These are phyloP conservation scores for Corythornis cristatus DNA, from an alignment of 2,113 vertebrate species.

Conservation along the genomic window DNA sequence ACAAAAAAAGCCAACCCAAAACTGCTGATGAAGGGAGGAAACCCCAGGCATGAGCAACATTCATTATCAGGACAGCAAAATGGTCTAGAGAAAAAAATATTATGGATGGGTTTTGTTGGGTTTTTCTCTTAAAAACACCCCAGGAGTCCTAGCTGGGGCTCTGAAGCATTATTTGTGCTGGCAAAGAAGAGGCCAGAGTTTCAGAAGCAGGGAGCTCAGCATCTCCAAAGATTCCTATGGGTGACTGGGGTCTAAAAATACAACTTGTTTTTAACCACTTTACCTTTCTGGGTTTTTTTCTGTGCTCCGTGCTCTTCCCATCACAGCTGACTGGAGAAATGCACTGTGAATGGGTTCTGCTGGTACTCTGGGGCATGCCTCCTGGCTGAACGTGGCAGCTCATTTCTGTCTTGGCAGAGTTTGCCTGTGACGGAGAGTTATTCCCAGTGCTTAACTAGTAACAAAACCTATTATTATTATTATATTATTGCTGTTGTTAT, in stretches of 20 bases:
- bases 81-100: neutral
- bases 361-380: neutral
- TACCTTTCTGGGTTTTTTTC: slow-evolving; percentile 12
- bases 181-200: neutral
- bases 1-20: neutral
- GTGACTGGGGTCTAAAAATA: neutral
- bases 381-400: neutral
- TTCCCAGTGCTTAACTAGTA: slow-evolving; percentile 38
- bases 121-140: neutral
- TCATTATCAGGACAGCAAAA: slow-evolving; percentile 23
- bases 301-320: neutral
- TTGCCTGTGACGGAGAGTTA: slow-evolving; percentile 5
- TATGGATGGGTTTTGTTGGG: neutral
- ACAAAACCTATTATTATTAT: neutral
- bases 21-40: neutral
- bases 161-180: neutral
- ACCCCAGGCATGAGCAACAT: neutral
- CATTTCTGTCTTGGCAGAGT: neutral
- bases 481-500: neutral
- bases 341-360: neutral
- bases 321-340: neutral
- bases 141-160: neutral
- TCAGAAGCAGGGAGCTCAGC: neutral
- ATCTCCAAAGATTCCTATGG: neutral
- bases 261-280: slow-evolving; percentile 32